Conservation (phyloP, 2,797 vertebrate species). For the Pogoniulus pusillus region DNA sequence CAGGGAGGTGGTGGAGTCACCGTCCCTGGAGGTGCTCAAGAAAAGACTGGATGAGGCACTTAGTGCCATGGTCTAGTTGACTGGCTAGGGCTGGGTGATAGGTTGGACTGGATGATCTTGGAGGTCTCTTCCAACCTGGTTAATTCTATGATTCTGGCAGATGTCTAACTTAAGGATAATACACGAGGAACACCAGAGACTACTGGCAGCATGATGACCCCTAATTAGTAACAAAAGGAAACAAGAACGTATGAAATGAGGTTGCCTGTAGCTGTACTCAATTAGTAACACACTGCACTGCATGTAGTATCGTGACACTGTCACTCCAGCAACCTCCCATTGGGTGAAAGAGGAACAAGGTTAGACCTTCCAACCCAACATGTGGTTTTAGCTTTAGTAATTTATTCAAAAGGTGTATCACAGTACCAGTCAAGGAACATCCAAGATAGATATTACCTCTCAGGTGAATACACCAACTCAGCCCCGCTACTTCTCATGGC, state of each 20-base stretch:
- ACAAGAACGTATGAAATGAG: neutral
- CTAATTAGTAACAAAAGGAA: slow-evolving; percentile 1
- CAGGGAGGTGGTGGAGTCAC: no score
- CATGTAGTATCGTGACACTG: accelerated
- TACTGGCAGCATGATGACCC: neutral
- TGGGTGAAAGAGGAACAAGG: neutral
- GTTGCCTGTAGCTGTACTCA: neutral
- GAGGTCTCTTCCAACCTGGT: no score
- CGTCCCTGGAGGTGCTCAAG: no score
- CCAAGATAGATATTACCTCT: neutral
- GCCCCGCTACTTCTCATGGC: neutral
- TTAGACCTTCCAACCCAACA: neutral
- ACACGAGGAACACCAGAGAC: neutral
- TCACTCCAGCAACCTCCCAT: neutral
- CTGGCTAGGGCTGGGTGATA: no score
- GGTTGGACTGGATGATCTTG: no score
- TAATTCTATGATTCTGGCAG: neutral
- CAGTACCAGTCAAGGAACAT: accelerated
- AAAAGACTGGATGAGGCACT: no score
- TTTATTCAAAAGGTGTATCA: neutral
- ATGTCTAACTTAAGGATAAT: neutral
- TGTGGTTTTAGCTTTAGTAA: neutral
- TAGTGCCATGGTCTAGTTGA: no score
- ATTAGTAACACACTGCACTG: neutral
- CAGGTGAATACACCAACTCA: neutral